phyloP scores from a whole-genome alignment of 2,113 vertebrate genomes.

The Caranx melampygus region DNA sequence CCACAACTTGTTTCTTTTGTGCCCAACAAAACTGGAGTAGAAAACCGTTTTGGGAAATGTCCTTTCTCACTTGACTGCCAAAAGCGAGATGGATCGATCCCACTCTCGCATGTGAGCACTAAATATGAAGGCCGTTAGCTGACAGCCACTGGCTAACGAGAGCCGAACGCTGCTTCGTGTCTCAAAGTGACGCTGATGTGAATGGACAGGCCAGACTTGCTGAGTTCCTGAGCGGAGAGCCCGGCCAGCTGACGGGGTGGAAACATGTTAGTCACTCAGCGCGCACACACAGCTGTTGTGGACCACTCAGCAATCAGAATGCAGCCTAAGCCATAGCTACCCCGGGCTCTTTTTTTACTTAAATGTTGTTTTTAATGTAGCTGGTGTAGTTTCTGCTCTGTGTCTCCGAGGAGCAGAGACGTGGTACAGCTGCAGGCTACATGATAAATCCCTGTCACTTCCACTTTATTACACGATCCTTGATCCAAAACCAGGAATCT shows the following conservation, averaged over 20 bases:
- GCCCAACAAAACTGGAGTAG: no score
- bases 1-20: no score
- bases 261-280: slow-evolving; percentile 56
- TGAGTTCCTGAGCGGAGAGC: slow-evolving; percentile 45
- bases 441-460: not conserved
- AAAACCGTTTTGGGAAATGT: no score
- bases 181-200: slow-evolving; percentile 52
- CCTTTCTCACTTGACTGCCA: no score
- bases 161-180: slow-evolving; percentile 22
- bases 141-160: not conserved
- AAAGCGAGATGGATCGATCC: no score
- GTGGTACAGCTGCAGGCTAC: not conserved
- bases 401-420: not conserved
- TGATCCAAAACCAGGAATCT: not conserved
- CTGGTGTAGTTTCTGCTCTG: not conserved
- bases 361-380: slow-evolving; percentile 19
- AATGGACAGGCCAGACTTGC: slow-evolving; percentile 55
- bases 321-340: slow-evolving; percentile 4
- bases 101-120: no score
- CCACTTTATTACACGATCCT: not conserved
- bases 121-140: no score
- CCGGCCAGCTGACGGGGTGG: slow-evolving; percentile 50
- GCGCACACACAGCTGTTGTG: slow-evolving; percentile 52
- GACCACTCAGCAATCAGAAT: slow-evolving; percentile 30
- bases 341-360: slow-evolving; percentile 16